These are phyloP conservation scores for Tetragnatha versicolor DNA, from an alignment of 1,140 invertebrate genomes.

Conservation along the genomic window DNA sequence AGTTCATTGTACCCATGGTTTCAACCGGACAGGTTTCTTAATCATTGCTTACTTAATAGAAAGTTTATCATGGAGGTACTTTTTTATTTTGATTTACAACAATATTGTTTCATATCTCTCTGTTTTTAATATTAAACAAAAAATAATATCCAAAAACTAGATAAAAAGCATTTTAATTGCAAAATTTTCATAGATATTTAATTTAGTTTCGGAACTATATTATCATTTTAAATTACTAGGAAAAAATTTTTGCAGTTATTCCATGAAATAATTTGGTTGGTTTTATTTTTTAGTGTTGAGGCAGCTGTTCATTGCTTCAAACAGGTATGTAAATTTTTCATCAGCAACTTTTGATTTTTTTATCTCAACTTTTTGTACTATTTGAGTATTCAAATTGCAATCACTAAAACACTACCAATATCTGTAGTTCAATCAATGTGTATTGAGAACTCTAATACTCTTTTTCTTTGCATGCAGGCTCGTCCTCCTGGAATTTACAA, in stretches of 20 bases:
- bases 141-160: no score
- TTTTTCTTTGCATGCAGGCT: conserved; percentile 66
- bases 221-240: background rate
- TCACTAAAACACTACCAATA: background rate
- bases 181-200: background rate
- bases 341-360: no score
- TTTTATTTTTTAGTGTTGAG: conserved; percentile 73
- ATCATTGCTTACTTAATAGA: conserved; percentile 90
- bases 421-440: no score
- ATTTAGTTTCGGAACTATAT: background rate
- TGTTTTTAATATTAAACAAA: background rate
- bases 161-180: no score
- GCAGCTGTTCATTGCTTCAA: conserved; percentile 81
- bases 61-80: conserved; percentile 69
- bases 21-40: conserved; percentile 95
- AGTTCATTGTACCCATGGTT: conserved; percentile 99
- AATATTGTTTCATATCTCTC: background rate
- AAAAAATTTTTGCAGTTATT: conserved; percentile 62
- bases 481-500: conserved; percentile 76
- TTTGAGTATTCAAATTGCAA: no score
- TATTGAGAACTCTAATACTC: background rate
- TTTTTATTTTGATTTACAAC: background rate
- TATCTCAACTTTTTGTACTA: no score
- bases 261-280: no score
- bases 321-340: conserved; percentile 66